Conservation (phyloP, 2,888 invertebrate genomes). For the Scaptomyza caliginosa region DNA sequence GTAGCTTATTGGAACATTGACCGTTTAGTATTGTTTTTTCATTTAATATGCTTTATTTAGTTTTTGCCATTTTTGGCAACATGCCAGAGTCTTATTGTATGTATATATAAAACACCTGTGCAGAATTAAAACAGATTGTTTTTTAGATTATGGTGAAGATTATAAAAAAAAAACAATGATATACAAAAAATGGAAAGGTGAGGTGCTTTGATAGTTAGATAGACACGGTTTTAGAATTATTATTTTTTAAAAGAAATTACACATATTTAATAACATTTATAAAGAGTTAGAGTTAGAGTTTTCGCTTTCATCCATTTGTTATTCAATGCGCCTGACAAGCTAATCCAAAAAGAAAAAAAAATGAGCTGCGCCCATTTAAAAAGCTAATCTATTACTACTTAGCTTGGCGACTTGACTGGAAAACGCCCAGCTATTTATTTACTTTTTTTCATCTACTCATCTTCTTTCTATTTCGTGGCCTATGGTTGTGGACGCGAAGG, state of each 20-base stretch:
- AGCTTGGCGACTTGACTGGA: constrained; percentile 32
- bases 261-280: constrained; percentile 9
- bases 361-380: constrained; percentile 47
- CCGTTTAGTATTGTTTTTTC: constrained; percentile 55
- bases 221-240: constrained; percentile 19
- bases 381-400: constrained; percentile 26
- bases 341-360: constrained; percentile 15
- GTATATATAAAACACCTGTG: constrained; percentile 35
- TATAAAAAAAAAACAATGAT: constrained; percentile 1
- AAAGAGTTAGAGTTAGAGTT: too few relatives aligned
- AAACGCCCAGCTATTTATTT: constrained; percentile 71
- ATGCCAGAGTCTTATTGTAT: constrained; percentile 28
- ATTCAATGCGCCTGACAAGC: constrained; percentile 27
- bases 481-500: neutral
- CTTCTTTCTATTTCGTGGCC: constrained; percentile 6
- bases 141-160: constrained; percentile 9
- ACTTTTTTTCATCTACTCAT: constrained; percentile 29
- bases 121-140: constrained; percentile 17
- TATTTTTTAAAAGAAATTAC: constrained; percentile 1
- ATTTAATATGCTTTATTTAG: too few relatives aligned
- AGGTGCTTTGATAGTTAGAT: constrained; percentile 42
- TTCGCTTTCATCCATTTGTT: constrained; percentile 6
- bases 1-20: constrained; percentile 65
- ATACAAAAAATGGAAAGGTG: constrained; percentile 27
- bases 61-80: constrained; percentile 32